Evolutionary conservation across 2,888 invertebrate genomes (phyloP), one percentile per base, ranked within the genome.

Genomic region (Synanthedon myopaeformis): DNA sequence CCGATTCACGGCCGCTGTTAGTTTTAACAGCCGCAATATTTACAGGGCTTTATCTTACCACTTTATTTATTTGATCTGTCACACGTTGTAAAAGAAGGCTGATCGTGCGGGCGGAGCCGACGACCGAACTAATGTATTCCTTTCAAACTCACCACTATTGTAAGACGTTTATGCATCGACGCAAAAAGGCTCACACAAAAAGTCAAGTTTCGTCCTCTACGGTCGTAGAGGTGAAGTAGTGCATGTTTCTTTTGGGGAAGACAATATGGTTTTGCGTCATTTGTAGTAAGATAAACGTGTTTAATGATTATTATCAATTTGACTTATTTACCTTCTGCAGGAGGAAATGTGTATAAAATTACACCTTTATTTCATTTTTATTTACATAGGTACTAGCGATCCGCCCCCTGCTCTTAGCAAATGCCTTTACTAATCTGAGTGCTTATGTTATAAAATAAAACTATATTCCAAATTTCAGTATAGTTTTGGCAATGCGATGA

Each of bases 61-160:
- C 48, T 50, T 41, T 52, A 57, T 66, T 53, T 55, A 55, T 56
- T 56, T 61, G 62, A 66, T 69, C 63, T 67, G 64, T 66, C 69
- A 61, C 63, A 61, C 63, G 62, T 57, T 64, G 65, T 62, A 58
- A 56, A 60, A 58, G 55, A 59, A 57, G 14, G n/a, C 28, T n/a
- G 14, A 45, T 41, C 55, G 52, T 55, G 45, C 61, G 59, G 55
- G 57, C 52, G 57, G 58, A 68, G 76, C 61, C 75, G 72, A 71
- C 71, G 82, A 80, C 82, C 81, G 70, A 62, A 53, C 65, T 78
- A 82, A 82, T 82, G 64, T 82, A 82, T 84, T 81, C 82, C 75
- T 79, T 82, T 76, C 76, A 82, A 79, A 74, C 67, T 68, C 68
- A 64, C 65, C 64, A 69, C 66, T 70, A 77, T 77, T 80, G 75